Conservation (phyloP, 2,888 invertebrate species). For the Eilema caniola region DNA sequence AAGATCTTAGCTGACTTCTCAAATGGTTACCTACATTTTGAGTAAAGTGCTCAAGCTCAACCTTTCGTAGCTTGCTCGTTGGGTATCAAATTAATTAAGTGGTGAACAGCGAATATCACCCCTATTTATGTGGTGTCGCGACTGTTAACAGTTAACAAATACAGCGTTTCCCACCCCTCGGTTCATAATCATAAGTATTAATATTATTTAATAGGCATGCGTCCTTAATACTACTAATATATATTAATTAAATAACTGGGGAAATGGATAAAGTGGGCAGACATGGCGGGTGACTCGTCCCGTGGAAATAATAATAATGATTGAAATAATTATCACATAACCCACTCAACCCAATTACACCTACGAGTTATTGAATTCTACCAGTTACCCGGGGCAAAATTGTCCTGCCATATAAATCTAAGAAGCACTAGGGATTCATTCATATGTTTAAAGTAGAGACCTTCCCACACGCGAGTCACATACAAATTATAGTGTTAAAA, state of each 20-base stretch:
- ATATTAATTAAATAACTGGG: constrained; percentile 30
- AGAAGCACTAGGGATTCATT: no score
- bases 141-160: constrained; percentile 16
- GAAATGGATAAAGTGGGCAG: not conserved
- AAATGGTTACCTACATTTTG: not conserved
- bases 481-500: no score
- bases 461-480: no score
- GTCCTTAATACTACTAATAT: constrained; percentile 55
- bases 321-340: not conserved
- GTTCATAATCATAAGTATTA: constrained; percentile 64
- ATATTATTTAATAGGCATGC: constrained; percentile 51
- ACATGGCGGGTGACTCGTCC: not conserved
- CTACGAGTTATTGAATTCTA: not conserved
- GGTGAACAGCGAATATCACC: constrained; percentile 41
- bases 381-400: no score
- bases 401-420: no score
- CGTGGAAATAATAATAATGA: no score
- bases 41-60: not conserved
- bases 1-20: no score
- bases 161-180: constrained; percentile 1
- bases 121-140: constrained; percentile 53
- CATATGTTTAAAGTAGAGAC: no score
- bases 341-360: not conserved
- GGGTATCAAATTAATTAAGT: constrained; percentile 24
- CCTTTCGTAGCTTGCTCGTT: constrained; percentile 29